phyloP scores from a whole-genome alignment of 1,140 invertebrate genomes.

The Drosophila nigrodunni region DNA sequence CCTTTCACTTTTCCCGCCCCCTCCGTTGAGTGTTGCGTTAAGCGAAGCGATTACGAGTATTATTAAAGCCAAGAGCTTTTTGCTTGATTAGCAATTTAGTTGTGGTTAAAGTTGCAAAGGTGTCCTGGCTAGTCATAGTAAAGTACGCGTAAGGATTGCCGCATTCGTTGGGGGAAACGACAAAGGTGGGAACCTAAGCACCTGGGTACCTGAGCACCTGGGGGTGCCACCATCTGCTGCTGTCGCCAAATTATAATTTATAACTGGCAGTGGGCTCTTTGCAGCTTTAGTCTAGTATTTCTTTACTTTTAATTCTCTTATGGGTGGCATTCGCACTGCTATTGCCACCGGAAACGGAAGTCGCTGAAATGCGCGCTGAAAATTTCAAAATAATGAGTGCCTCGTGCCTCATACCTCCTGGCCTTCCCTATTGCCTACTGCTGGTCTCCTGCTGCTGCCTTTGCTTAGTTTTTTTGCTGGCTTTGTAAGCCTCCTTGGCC shows the following conservation, averaged over 20 bases:
- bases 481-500: constrained; percentile 32
- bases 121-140: neutral
- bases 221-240: constrained; percentile 33
- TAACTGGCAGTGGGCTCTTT: constrained; percentile 42
- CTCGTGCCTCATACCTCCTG: constrained; percentile 26
- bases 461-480: neutral
- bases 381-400: constrained; percentile 82
- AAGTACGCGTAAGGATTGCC: constrained; percentile 52
- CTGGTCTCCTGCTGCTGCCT: neutral
- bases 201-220: constrained; percentile 30
- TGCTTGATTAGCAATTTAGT: constrained; percentile 39
- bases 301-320: constrained; percentile 51
- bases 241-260: constrained; percentile 56
- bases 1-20: constrained; percentile 58
- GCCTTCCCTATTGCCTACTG: constrained; percentile 4
- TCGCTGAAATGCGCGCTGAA: constrained; percentile 79
- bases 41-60: constrained; percentile 30
- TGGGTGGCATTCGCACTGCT: constrained; percentile 35
- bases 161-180: constrained; percentile 78
- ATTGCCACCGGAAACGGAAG: constrained; percentile 67
- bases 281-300: constrained; percentile 41
- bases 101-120: neutral
- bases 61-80: constrained; percentile 21
- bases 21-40: constrained; percentile 4
- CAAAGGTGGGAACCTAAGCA: constrained; percentile 53